A percentile compares a stretch with the other conserved stretches of the same genome.
Conservation (phyloP, 1,140 invertebrate genomes). For the Stegodyphus dumicola region DNA sequence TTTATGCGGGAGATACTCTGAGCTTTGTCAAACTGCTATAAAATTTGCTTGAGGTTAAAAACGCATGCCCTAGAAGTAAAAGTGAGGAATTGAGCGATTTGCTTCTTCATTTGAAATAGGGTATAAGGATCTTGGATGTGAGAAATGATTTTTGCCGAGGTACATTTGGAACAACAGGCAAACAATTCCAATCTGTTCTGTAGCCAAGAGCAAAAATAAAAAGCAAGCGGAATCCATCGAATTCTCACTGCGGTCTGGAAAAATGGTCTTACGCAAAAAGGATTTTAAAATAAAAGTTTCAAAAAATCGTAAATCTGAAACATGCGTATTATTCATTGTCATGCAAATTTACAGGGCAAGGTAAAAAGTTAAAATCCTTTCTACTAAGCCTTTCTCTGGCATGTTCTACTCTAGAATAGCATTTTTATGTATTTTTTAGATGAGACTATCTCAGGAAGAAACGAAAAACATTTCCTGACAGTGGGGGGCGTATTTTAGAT, state of each 20-base stretch:
- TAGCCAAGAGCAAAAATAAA: neutral
- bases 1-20: too few species aligned
- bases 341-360: conserved; percentile 10
- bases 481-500: neutral
- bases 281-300: conserved; percentile 21
- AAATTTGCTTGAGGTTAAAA: too few species aligned
- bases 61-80: too few species aligned
- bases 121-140: too few species aligned
- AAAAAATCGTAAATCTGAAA: conserved; percentile 14
- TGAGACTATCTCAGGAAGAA: neutral
- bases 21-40: too few species aligned
- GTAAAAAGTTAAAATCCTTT: conserved; percentile 9
- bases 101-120: too few species aligned
- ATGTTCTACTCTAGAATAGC: too few species aligned
- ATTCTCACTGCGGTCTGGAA: neutral
- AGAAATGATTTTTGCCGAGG: neutral
- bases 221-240: conserved; percentile 1
- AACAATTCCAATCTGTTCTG: conserved; percentile 15
- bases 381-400: neutral
- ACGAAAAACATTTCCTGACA: neutral
- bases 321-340: conserved; percentile 25
- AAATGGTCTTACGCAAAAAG: conserved; percentile 1
- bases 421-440: neutral
- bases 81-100: too few species aligned
- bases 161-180: conserved; percentile 2